These are phyloP conservation scores for Amyelois transitella DNA, from an alignment of 1,140 invertebrate genomes.

Conservation along the genomic window DNA sequence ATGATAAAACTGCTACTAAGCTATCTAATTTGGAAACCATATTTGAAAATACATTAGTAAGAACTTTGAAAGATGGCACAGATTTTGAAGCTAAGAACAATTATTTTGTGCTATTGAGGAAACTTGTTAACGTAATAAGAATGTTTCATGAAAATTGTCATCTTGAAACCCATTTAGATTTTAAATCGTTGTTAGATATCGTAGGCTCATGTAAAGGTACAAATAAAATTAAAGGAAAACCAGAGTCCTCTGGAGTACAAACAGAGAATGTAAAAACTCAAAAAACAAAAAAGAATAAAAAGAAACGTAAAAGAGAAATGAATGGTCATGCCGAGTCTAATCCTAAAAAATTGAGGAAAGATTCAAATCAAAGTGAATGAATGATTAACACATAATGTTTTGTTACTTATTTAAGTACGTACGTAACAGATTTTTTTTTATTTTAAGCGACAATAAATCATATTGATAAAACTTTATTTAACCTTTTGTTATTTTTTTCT, in stretches of 20 bases:
- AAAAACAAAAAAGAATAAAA: conserved; percentile 33
- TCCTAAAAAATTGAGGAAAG: conserved; percentile 31
- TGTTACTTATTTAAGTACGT: not conserved
- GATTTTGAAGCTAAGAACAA: conserved; percentile 54
- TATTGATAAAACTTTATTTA: too few species aligned
- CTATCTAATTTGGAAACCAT: conserved; percentile 34
- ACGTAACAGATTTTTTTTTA: too few species aligned
- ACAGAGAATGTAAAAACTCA: conserved; percentile 21
- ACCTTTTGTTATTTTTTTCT: too few species aligned
- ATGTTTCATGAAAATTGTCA: conserved; percentile 50
- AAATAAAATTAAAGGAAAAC: conserved; percentile 32
- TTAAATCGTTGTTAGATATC: conserved; percentile 34
- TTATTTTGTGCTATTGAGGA: conserved; percentile 45
- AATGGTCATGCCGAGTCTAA: conserved; percentile 37
- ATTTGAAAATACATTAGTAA: conserved; percentile 35
- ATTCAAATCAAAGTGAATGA: not conserved
- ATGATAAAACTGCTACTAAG: conserved; percentile 19
- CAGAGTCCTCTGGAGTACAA: conserved; percentile 13
- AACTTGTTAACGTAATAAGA: conserved; percentile 55
- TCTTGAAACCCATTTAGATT: conserved; percentile 40
- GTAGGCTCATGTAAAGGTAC: conserved; percentile 37
- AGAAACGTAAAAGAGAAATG: conserved; percentile 41
- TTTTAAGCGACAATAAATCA: not conserved
- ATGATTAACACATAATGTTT: not conserved
- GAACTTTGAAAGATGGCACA: conserved; percentile 25